Evolutionary conservation across 1,140 invertebrate species (phyloP).

Genomic region (Fopius arisanus): DNA sequence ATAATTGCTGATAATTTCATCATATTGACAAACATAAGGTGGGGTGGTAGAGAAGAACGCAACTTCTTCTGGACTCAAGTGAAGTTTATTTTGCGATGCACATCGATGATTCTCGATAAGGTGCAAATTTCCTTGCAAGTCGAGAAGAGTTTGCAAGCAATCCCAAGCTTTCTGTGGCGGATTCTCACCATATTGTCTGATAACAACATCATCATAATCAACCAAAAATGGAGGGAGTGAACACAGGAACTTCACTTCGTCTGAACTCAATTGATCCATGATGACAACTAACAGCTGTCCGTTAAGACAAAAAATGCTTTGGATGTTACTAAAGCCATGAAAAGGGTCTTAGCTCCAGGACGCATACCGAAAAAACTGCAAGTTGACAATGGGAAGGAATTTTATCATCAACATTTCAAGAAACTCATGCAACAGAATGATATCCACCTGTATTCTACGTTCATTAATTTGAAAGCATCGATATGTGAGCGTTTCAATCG

Average conservation of each 20-base stretch:
- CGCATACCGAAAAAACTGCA: too few species aligned
- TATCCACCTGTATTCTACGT: too few species aligned
- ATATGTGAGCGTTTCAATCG: too few species aligned
- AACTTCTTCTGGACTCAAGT: background rate
- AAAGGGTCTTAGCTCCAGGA: too few species aligned
- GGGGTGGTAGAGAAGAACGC: background rate
- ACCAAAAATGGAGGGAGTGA: constrained; percentile 10
- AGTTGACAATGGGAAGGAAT: too few species aligned
- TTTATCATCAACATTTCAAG: too few species aligned
- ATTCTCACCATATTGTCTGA: background rate
- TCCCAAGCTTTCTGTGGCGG: background rate
- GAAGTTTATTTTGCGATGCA: background rate
- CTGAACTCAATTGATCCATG: constrained; percentile 11
- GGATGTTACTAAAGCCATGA: too few species aligned
- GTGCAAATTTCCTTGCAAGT: constrained; percentile 7
- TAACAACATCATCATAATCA: constrained; percentile 1
- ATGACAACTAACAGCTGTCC: background rate
- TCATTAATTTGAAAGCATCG: too few species aligned
- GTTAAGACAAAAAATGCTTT: too few species aligned
- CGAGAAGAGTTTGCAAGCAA: background rate
- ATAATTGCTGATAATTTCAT: constrained; percentile 1
- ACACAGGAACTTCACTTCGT: constrained; percentile 12
- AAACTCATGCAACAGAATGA: too few species aligned
- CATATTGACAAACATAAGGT: constrained; percentile 3
- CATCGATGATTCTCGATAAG: background rate